These are phyloP conservation scores for Phrynosoma platyrhinos DNA, from an alignment of 2,113 vertebrate species.

Conservation along the genomic window DNA sequence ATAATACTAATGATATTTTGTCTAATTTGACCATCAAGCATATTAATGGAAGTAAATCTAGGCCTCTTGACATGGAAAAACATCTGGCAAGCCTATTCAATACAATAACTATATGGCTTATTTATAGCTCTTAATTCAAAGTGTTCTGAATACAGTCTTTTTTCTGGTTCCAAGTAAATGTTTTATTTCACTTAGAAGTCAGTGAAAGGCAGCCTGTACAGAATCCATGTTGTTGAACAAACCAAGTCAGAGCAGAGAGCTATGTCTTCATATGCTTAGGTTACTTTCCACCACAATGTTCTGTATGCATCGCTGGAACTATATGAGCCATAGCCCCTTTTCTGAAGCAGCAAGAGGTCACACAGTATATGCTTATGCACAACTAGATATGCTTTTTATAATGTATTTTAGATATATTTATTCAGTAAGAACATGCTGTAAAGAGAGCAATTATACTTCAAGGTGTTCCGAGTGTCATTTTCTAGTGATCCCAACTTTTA, in stretches of 20 bases:
- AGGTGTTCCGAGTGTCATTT: neutral
- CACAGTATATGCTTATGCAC: neutral
- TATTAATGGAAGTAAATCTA: neutral
- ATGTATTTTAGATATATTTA: neutral
- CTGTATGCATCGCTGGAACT: neutral
- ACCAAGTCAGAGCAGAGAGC: neutral
- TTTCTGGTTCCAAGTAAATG: neutral
- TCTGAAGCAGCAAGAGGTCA: neutral
- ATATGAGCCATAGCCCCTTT: neutral
- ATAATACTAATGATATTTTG: neutral
- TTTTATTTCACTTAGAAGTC: neutral
- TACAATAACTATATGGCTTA: slow-evolving; percentile 13
- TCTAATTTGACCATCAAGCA: neutral
- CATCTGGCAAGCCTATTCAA: slow-evolving; percentile 31
- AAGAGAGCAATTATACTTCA: neutral
- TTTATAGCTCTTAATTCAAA: slow-evolving; percentile 38
- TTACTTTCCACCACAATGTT: neutral
- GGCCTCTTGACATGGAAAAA: neutral
- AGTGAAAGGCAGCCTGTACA: neutral
- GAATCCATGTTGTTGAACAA: neutral
- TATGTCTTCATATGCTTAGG: neutral
- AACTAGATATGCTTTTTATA: neutral
- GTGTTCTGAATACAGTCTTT: neutral
- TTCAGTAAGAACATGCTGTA: neutral
- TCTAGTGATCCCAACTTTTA: neutral